phyloP scores from a whole-genome alignment of 2,113 vertebrate species.

The Asarcornis scutulata region DNA sequence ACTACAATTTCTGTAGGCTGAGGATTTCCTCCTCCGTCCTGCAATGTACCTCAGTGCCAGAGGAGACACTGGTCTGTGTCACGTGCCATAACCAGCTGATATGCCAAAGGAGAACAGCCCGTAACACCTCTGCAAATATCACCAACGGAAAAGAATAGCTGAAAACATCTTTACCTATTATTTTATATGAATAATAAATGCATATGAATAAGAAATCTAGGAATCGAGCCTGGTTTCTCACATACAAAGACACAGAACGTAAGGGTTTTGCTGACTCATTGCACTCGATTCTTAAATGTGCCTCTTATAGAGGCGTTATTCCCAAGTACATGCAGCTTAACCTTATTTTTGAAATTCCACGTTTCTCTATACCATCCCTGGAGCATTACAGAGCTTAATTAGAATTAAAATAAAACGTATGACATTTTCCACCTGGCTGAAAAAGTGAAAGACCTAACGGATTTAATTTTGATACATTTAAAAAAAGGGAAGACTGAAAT shows the following conservation, averaged over 20 bases:
- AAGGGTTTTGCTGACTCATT: conserved; percentile 23
- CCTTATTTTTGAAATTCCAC: background rate
- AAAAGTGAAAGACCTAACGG: background rate
- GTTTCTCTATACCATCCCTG: background rate
- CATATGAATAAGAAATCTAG: background rate
- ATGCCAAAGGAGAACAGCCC: background rate
- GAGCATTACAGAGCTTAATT: conserved; percentile 10
- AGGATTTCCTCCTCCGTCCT: background rate
- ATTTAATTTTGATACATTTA: background rate
- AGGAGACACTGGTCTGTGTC: background rate
- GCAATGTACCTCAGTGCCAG: background rate
- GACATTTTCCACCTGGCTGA: background rate
- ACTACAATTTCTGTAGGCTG: background rate
- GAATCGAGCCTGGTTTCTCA: background rate
- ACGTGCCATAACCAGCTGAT: background rate
- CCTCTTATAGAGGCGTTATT: background rate
- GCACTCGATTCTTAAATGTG: background rate
- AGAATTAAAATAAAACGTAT: background rate
- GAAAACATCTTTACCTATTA: background rate
- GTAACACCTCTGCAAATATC: background rate
- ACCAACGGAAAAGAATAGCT: background rate
- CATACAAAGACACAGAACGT: background rate
- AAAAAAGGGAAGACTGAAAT: background rate
- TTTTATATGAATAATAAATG: background rate
- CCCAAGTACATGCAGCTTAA: background rate